Percentiles rank a stretch among this genome's conserved stretches.
Conservation (phyloP, 2,888 invertebrate genomes). For the Deilephila elpenor region DNA sequence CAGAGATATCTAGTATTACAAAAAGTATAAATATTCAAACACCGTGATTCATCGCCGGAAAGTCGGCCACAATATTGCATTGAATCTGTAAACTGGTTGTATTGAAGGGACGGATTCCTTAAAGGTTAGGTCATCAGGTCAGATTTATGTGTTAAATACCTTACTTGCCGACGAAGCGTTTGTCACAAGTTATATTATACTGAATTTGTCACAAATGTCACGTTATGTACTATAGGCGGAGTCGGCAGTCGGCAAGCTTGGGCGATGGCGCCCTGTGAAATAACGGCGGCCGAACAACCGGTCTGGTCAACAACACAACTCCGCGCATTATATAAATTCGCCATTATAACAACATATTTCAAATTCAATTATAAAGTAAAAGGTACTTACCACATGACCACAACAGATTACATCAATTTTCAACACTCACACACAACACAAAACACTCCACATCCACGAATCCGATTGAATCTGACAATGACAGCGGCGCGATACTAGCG, state of each 20-base stretch:
- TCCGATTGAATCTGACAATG: slow-evolving; percentile 55
- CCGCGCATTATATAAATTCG: slow-evolving; percentile 13
- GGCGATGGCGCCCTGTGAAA: slow-evolving; percentile 80
- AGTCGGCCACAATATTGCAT: slow-evolving; percentile 47
- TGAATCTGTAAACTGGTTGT: slow-evolving; percentile 52
- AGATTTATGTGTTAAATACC: background rate
- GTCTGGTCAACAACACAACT: slow-evolving; percentile 23
- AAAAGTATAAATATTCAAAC: slow-evolving; percentile 22
- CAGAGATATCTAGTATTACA: background rate
- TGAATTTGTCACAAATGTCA: slow-evolving; percentile 50
- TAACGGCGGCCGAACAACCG: slow-evolving; percentile 65
- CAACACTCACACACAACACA: slow-evolving; percentile 79
- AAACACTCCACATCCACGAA: slow-evolving; percentile 73
- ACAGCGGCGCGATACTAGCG: slow-evolving; percentile 12
- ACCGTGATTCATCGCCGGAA: slow-evolving; percentile 64
- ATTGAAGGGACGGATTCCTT: slow-evolving; percentile 42
- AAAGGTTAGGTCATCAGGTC: slow-evolving; percentile 52
- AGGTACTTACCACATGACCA: slow-evolving; percentile 79
- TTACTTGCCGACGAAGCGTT: slow-evolving; percentile 24
- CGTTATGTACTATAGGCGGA: slow-evolving; percentile 69
- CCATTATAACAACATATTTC: slow-evolving; percentile 3
- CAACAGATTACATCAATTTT: slow-evolving; percentile 64
- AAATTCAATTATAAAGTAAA: slow-evolving; percentile 35
- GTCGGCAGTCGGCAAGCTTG: slow-evolving; percentile 71
- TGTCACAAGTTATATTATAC: slow-evolving; percentile 36